phyloP scores from a whole-genome alignment of 2,113 vertebrate species.

The Rutilus rutilus region DNA sequence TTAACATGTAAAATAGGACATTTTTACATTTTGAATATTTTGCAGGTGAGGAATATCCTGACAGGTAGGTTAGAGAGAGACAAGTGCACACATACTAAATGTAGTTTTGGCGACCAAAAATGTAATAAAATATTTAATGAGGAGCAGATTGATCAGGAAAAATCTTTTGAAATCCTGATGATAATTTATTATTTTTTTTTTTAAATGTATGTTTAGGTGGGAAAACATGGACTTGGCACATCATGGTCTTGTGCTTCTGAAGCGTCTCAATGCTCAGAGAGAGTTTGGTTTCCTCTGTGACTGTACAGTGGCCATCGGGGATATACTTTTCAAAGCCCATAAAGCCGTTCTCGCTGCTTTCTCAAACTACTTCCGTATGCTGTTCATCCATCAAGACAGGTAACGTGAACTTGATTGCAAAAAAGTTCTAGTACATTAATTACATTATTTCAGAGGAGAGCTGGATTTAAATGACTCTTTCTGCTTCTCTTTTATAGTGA shows the following conservation, averaged over 20 bases:
- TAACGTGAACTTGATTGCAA: slow-evolving; percentile 63
- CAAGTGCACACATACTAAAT: not conserved
- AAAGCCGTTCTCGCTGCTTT: slow-evolving; percentile 90
- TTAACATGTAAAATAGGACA: not conserved
- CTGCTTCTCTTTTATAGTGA: slow-evolving; percentile 70
- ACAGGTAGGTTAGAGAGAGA: no score
- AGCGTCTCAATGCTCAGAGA: slow-evolving; percentile 88
- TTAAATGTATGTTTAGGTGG: slow-evolving; percentile 44
- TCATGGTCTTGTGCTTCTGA: slow-evolving; percentile 89
- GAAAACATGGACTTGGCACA: slow-evolving; percentile 88
- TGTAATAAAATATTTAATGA: not conserved
- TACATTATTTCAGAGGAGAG: no score
- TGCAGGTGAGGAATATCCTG: not conserved
- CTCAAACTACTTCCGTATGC: slow-evolving; percentile 92
- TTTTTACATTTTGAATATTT: not conserved
- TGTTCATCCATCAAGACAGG: slow-evolving; percentile 91
- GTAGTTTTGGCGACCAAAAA: not conserved
- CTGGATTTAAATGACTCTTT: not conserved
- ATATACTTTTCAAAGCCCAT: slow-evolving; percentile 91
- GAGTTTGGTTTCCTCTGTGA: slow-evolving; percentile 91
- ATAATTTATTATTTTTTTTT: not conserved
- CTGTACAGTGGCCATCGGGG: slow-evolving; percentile 89
- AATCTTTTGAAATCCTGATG: not conserved
- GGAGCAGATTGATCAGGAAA: not conserved
- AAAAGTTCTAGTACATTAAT: not conserved